These are phyloP conservation scores for Penaeus japonicus DNA, from an alignment of 1,140 invertebrate species.

Conservation along the genomic window DNA sequence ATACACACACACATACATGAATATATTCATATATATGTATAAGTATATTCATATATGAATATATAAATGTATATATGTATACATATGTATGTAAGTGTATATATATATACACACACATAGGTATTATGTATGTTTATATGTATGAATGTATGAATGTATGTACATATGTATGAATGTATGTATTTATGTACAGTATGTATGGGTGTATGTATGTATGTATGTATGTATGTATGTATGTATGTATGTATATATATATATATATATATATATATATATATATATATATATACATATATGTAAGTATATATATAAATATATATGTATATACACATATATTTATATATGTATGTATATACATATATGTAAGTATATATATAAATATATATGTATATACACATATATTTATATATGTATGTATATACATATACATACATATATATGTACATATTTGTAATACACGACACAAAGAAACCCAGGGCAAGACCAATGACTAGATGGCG, in stretches of 20 bases:
- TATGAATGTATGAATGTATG: constrained; percentile 11
- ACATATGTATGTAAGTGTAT: neutral
- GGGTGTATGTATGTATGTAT: neutral
- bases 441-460: neutral
- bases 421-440: neutral
- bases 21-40: neutral
- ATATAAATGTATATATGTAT: neutral
- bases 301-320: neutral
- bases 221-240: neutral
- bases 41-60: neutral
- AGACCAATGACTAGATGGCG: too few relatives aligned
- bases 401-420: neutral
- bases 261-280: neutral
- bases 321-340: neutral
- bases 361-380: neutral
- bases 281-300: neutral
- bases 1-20: too few relatives aligned
- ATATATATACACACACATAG: neutral
- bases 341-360: neutral
- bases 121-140: constrained; percentile 14
- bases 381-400: neutral
- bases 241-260: neutral
- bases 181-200: neutral
- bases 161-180: neutral
- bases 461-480: too few relatives aligned